phyloP scores from a whole-genome alignment of 2,888 invertebrate genomes.

The Aelia acuminata region DNA sequence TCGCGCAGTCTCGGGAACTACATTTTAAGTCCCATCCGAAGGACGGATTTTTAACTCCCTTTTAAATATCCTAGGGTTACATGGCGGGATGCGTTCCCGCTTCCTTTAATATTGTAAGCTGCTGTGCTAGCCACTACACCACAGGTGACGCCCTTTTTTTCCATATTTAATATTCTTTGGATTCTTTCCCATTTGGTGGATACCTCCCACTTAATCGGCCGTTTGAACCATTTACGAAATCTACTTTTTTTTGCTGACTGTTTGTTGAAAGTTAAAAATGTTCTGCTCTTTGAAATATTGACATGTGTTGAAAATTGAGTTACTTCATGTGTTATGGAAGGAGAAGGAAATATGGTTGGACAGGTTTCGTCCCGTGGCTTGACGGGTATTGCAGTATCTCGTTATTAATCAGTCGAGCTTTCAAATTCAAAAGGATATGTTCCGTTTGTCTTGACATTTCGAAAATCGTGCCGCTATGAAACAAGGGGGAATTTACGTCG shows the following conservation, averaged over 20 bases:
- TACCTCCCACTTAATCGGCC: too few relatives aligned
- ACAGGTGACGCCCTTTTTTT: too few relatives aligned
- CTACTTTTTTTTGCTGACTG: not conserved
- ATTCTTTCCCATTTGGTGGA: too few relatives aligned
- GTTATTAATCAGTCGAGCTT: not conserved
- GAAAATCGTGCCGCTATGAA: not conserved
- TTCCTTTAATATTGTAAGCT: too few relatives aligned
- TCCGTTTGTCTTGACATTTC: conserved; percentile 6
- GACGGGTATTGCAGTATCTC: not conserved
- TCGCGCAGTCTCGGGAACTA: too few relatives aligned
- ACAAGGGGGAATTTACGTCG: not conserved
- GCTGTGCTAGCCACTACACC: too few relatives aligned
- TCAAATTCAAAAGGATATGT: not conserved
- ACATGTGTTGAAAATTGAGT: not conserved
- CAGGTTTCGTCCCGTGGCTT: not conserved
- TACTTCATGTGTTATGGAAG: not conserved
- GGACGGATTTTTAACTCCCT: too few relatives aligned
- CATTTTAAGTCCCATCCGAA: too few relatives aligned
- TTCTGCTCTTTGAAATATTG: not conserved
- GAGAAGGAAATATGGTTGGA: not conserved
- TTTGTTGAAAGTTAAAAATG: not conserved
- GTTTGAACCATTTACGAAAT: not conserved
- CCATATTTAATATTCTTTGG: too few relatives aligned
- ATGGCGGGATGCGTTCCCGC: too few relatives aligned
- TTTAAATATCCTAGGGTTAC: too few relatives aligned